Base-by-base conservation (phyloP, 2,888 invertebrate species). In the Drosophila rubida region DNA sequence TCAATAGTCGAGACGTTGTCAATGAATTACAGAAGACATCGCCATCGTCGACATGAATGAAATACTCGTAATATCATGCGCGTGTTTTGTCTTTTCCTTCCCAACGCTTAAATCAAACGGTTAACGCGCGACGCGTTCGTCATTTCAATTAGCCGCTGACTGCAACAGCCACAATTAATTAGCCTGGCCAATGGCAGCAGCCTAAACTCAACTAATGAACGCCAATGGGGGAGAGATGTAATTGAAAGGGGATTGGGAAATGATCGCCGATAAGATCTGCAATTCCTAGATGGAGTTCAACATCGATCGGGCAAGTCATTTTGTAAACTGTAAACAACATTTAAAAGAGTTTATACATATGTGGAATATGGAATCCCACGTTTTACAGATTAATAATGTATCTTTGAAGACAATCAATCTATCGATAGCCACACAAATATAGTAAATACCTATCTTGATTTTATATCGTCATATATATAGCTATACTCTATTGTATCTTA, bases 121-220 rank as follows among this genome's bases (percentile, higher is more conserved):
- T 82, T 87, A 72, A 74, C 71, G 66, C 54, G 58, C 67, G 57
- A 85, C 84, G 84, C 87, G 66, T 49, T 32, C 53, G 60, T 80
- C 85, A 87, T 85, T 76, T 78, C 85, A 87, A 85, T 85, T 85
- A 80, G 80, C 68, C 62, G 19, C 32, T 27, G 46, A 58, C 53
- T 44, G 22, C 48, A 44, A 49, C 48, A 50, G 49, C 53, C n/a
- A 16, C 71, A 75, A 75, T 75, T 75, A 75, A 75, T 75, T 71
- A 75, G 70, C 41, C 53, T 55, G 55, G 32, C 13, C 49, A 54
- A 45, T 13, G 53, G 59, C 62, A 45, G 9, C 44, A 35, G 61
- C 37, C 32, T 44, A 37, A 48, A 25, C 4, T 14, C 13, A 44
- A 41, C 41, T 41, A 53, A 53, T 53, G 41, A 50, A 11, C 32